These are phyloP conservation scores for Archips xylosteana DNA, from an alignment of 2,888 invertebrate genomes.

Conservation along the genomic window DNA sequence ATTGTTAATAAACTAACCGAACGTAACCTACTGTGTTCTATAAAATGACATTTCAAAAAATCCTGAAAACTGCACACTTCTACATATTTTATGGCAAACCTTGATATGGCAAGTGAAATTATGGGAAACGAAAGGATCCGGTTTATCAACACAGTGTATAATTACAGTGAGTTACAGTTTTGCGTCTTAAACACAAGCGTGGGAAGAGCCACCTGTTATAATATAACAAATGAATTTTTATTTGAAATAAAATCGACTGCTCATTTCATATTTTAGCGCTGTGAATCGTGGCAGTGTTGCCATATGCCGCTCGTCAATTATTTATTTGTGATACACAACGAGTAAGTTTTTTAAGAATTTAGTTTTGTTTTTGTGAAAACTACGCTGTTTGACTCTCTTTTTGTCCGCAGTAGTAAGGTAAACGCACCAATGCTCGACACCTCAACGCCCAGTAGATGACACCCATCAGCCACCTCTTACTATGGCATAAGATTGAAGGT, in stretches of 20 bases:
- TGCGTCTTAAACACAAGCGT: neutral
- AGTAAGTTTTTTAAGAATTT: neutral
- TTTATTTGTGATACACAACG: neutral
- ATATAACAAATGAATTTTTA: neutral
- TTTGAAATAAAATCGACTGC: neutral
- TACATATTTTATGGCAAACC: too few species aligned
- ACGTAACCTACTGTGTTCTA: too few species aligned
- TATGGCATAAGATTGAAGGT: too few species aligned
- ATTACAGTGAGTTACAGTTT: neutral
- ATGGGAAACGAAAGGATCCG: too few species aligned
- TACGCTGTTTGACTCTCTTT: neutral
- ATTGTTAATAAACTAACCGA: too few species aligned
- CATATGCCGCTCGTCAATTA: neutral
- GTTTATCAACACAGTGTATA: neutral
- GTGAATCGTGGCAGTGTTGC: constrained; percentile 1
- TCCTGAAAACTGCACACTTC: too few species aligned
- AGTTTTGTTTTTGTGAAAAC: neutral
- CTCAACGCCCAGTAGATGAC: too few species aligned
- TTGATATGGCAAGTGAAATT: too few species aligned
- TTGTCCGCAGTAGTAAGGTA: neutral
- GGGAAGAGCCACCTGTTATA: neutral
- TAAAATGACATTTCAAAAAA: too few species aligned
- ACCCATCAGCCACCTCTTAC: too few species aligned
- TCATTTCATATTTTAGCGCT: neutral
- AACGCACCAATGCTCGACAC: too few species aligned